Conservation (phyloP, 2,888 invertebrate genomes). For the Odontocerum albicorne region DNA sequence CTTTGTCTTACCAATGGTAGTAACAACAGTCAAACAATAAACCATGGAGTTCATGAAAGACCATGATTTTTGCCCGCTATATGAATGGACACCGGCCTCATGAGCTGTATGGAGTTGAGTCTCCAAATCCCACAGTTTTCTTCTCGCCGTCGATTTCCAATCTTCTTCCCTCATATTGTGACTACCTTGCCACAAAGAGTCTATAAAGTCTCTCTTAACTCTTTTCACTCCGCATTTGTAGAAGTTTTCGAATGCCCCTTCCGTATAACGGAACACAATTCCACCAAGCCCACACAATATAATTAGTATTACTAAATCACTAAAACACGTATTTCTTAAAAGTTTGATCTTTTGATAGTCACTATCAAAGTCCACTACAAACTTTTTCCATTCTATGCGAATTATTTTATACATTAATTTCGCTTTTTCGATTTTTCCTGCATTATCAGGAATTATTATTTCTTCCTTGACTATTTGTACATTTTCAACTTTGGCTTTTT, state of each 20-base stretch:
- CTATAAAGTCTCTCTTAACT: constrained; percentile 84
- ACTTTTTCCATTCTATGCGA: constrained; percentile 58
- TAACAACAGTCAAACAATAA: constrained; percentile 83
- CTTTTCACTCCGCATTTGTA: constrained; percentile 87
- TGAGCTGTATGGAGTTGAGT: constrained; percentile 81
- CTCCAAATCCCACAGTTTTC: constrained; percentile 81
- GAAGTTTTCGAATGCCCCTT: constrained; percentile 82
- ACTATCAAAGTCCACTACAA: constrained; percentile 59
- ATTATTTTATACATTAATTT: constrained; percentile 40
- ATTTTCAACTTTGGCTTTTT: neutral
- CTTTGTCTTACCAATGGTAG: constrained; percentile 79
- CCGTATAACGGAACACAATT: constrained; percentile 77
- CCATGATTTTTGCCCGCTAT: constrained; percentile 85
- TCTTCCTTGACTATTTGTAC: neutral
- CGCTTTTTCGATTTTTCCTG: constrained; percentile 16
- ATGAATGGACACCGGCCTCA: constrained; percentile 80
- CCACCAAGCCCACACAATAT: constrained; percentile 80
- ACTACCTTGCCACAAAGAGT: constrained; percentile 78
- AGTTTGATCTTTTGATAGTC: constrained; percentile 58
- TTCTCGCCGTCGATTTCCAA: constrained; percentile 85
- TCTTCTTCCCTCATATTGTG: constrained; percentile 84
- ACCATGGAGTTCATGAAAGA: constrained; percentile 85
- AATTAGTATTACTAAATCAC: constrained; percentile 67
- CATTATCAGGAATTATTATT: constrained; percentile 3
- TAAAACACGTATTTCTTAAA: constrained; percentile 67